phyloP scores from a whole-genome alignment of 2,113 vertebrate genomes.

The Syngnathoides biaculeatus region DNA sequence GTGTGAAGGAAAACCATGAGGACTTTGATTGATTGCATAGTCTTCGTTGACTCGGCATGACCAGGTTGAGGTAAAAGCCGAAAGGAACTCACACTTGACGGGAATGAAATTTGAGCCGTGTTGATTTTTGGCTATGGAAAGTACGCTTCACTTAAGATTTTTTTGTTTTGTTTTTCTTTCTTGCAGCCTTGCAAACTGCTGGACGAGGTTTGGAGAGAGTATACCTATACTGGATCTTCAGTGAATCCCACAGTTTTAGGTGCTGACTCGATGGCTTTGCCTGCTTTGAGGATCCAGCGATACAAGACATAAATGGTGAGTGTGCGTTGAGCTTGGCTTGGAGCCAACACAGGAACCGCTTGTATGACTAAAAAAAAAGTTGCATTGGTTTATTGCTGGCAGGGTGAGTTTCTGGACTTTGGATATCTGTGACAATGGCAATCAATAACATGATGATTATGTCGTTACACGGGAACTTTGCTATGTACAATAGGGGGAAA shows the following conservation, averaged over 20 bases:
- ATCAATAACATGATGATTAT: too few relatives aligned
- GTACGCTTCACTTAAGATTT: background rate
- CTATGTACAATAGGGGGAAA: too few relatives aligned
- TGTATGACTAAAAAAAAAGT: too few relatives aligned
- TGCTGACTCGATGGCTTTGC: constrained; percentile 23
- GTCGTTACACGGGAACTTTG: too few relatives aligned
- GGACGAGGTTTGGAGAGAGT: constrained; percentile 19
- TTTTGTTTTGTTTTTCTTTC: background rate
- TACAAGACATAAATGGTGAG: constrained; percentile 73
- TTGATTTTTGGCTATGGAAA: background rate
- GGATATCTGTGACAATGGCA: too few relatives aligned
- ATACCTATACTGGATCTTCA: constrained; percentile 24
- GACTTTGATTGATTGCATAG: constrained; percentile 59
- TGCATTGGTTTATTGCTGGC: too few relatives aligned
- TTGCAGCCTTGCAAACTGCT: background rate
- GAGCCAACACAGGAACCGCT: too few relatives aligned
- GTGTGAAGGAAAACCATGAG: constrained; percentile 47
- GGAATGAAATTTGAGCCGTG: constrained; percentile 31
- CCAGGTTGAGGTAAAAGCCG: constrained; percentile 60
- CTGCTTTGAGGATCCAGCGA: constrained; percentile 40
- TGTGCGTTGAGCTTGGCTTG: constrained; percentile 6
- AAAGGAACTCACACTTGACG: constrained; percentile 58
- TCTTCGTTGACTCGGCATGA: constrained; percentile 57
- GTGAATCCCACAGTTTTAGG: background rate
- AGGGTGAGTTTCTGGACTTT: too few relatives aligned